A percentile compares a stretch with the other conserved stretches of the same genome.
These are phyloP conservation scores for Pangasianodon gigas DNA, from an alignment of 2,113 vertebrate genomes.

Conservation along the genomic window DNA sequence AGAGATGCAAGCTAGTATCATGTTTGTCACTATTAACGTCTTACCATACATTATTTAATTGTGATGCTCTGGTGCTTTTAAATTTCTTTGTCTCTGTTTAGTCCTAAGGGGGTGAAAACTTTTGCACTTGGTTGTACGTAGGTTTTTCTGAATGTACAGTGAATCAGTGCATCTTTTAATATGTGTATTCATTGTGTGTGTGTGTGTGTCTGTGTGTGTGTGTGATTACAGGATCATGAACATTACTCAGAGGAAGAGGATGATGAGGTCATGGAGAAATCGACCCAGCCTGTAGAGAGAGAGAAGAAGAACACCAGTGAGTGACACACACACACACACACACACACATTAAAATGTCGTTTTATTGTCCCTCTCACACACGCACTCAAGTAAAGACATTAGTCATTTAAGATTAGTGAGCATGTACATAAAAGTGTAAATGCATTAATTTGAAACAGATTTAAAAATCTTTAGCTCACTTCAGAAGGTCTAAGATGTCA, in stretches of 20 bases:
- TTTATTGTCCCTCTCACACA: neutral
- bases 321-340: conserved; percentile 32
- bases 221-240: conserved; percentile 62
- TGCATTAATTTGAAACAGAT: neutral
- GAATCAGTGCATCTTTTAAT: neutral
- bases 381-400: neutral
- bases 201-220: conserved; percentile 6
- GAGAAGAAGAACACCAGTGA: conserved; percentile 66
- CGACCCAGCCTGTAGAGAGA: conserved; percentile 67
- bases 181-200: neutral
- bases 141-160: neutral
- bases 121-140: neutral
- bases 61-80: neutral
- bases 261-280: conserved; percentile 66
- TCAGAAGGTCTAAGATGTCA: neutral
- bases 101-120: neutral
- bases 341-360: neutral
- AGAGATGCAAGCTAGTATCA: neutral
- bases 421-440: neutral
- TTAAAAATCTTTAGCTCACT: neutral
- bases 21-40: neutral
- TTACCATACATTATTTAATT: neutral
- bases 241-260: conserved; percentile 74
- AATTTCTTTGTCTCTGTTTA: neutral
- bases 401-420: neutral